phyloP scores from a whole-genome alignment of 2,888 invertebrate species.

The Drosophila tripunctata region DNA sequence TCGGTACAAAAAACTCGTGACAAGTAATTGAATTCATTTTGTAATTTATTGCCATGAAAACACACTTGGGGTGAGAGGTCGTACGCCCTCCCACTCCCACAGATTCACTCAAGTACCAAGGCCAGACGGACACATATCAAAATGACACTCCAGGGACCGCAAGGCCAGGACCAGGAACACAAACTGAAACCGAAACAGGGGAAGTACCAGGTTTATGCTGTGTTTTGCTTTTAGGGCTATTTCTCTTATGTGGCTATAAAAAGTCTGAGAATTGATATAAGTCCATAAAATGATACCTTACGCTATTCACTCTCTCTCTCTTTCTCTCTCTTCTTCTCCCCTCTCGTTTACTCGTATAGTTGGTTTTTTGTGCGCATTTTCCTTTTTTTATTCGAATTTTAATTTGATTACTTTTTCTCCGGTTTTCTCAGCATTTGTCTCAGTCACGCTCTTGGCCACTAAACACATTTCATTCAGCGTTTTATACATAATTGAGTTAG shows the following conservation, averaged over 20 bases:
- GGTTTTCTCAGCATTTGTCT: slow-evolving; percentile 14
- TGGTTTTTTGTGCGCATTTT: slow-evolving; percentile 8
- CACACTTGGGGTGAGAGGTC: slow-evolving; percentile 53
- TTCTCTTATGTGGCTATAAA: slow-evolving; percentile 52
- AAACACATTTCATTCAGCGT: slow-evolving; percentile 20
- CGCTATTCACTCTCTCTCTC: slow-evolving; percentile 13
- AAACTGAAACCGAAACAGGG: not conserved
- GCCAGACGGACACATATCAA: slow-evolving; percentile 66
- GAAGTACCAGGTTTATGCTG: slow-evolving; percentile 52
- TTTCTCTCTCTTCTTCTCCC: slow-evolving; percentile 5
- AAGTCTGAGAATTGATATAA: slow-evolving; percentile 77
- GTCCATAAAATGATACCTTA: slow-evolving; percentile 66
- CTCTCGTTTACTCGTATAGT: not conserved
- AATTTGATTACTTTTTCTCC: slow-evolving; percentile 75
- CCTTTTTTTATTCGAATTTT: slow-evolving; percentile 69
- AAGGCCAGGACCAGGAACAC: slow-evolving; percentile 38
- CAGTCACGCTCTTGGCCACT: slow-evolving; percentile 22
- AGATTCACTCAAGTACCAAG: slow-evolving; percentile 19
- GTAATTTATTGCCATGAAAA: slow-evolving; percentile 76
- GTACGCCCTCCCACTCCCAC: slow-evolving; percentile 12
- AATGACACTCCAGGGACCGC: slow-evolving; percentile 80
- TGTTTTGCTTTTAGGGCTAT: slow-evolving; percentile 55
- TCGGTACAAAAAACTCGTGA: slow-evolving; percentile 75
- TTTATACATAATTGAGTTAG: slow-evolving; percentile 30
- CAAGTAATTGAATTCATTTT: slow-evolving; percentile 80